Evolutionary conservation across 2,888 invertebrate species (phyloP), one percentile per base, ranked within the genome.

Genomic region (Caenorhabditis angaria): DNA sequence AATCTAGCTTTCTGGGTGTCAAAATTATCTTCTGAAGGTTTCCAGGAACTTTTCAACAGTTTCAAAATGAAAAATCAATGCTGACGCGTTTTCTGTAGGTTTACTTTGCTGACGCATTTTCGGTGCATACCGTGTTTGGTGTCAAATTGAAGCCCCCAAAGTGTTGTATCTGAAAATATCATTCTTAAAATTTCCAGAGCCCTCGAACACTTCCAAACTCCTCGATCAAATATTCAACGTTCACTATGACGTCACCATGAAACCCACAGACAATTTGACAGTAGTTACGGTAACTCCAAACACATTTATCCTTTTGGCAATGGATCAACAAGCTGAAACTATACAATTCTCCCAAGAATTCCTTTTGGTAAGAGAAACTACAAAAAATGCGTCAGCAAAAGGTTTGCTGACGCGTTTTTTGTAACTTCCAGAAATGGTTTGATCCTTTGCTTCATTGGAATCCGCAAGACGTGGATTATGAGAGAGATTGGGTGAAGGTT

Each of bases 391-490:
- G 6, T 28, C 35, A 22, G 47, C 28, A 3, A 22, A 27, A 24
- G 14, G 29, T 20, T 22, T 27, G 10, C 0, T 27, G 25, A 10
- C n/a, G n/a, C n/a, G n/a, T n/a, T n/a, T n/a, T n/a, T n/a, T n/a
- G 3, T 50, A 18, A 4, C 41, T 67, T 70, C 61, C 54, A 80
- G 80, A 77, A 69, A 53, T 83, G 83, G 83, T 70, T 65, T 6
- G 83, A 83, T 65, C 83, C 82, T 10, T 58, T 76, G n/a, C 63
- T 83, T 10, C 59, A 60, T 12, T 83, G 83, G 83, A 76, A 83
- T 56, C 65, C 59, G 25, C 59, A 59, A 2, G 64, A 58, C 6
- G 66, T 67, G 2, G 56, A 57, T 0, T 76, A 78, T 57, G 61
- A 69, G 5, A 56, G 61, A 10, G 70, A 76, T 0, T 78, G 76